These are phyloP conservation scores for Sarcophaga subvicina DNA, from an alignment of 2,888 invertebrate species.

Conservation along the genomic window DNA sequence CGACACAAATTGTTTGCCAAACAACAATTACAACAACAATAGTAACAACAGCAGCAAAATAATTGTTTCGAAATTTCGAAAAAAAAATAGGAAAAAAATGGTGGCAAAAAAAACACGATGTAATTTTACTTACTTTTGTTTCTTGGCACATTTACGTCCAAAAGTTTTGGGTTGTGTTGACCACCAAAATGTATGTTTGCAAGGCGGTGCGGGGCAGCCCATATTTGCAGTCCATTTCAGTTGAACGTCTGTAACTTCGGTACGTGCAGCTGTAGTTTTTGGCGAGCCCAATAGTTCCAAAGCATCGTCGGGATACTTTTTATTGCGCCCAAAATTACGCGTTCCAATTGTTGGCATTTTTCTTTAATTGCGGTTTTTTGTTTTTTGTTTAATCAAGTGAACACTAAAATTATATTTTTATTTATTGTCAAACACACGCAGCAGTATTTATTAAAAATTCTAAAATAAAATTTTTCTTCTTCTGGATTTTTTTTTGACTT, in stretches of 20 bases:
- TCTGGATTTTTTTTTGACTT: conserved; percentile 8
- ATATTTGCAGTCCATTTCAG: conserved; percentile 76
- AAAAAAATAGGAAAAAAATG: neutral
- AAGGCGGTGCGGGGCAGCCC: conserved; percentile 77
- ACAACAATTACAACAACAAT: neutral
- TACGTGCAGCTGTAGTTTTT: conserved; percentile 66
- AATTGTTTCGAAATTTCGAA: neutral
- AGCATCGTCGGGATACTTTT: conserved; percentile 67
- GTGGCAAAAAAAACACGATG: neutral
- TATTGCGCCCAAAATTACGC: conserved; percentile 72
- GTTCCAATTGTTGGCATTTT: conserved; percentile 78
- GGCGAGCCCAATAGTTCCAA: conserved; percentile 69
- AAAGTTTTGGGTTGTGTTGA: conserved; percentile 80
- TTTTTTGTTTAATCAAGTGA: neutral
- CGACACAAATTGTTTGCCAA: neutral
- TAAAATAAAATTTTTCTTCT: neutral
- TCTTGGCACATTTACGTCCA: conserved; percentile 77
- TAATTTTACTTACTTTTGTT: conserved; percentile 73
- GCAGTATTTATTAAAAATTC: neutral
- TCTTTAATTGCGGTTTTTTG: neutral
- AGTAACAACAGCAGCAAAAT: neutral
- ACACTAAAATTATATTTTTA: too few species aligned
- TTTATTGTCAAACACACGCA: neutral
- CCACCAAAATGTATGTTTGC: conserved; percentile 81
- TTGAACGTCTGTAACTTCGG: conserved; percentile 78